Base-by-base conservation (phyloP, 2,888 invertebrate species). In the Caenorhabditis virilis region DNA sequence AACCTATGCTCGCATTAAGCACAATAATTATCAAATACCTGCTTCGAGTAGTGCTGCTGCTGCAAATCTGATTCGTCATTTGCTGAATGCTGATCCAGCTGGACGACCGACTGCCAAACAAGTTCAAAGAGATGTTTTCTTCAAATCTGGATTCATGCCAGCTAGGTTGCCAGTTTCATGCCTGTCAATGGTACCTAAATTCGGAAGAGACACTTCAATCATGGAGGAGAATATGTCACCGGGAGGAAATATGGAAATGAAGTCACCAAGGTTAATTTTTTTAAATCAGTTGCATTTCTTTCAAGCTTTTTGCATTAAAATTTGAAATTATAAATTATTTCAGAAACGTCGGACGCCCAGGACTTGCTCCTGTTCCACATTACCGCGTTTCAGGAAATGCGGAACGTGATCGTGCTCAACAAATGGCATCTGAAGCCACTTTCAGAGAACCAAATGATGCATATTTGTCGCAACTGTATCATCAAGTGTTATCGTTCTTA, bases 1-100 rank as follows among this genome's bases (percentile, higher is more conserved):
- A 83, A 98, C 98, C 0, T 99, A 99, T 84, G 89, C 89, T 33
- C 89, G 91, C 78, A 98, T 98, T 78, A 93, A 92, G 83, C 91
- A 91, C 83, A 97, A 95, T 84, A 92, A 95, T 84, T 98, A 97
- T 84, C 90, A 84, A 59, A 84, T 89, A 47, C 89, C 89, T 3
- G 13, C 72, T 53, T 59, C 75, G 22, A 60, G 84, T 22, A 72
- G 78, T 13, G 74, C 72, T 23, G 55, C 72, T 39, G 82, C 84
- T 4, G 55, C 72, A 13, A 75, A 75, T 33, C 79, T 87, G 25
- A 87, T 87, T 55, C 77, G 79, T 15, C 79, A 82, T 54, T 77
- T 87, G 50, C 83, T 87, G 5, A 81, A 83, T 41, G 69, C 85
- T 3, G 85, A 87, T 54, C 87, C 87, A 0, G 69, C 76, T 25